These are phyloP conservation scores for Physeter macrocephalus DNA, from an alignment of 2,113 vertebrate species.

Conservation along the genomic window DNA sequence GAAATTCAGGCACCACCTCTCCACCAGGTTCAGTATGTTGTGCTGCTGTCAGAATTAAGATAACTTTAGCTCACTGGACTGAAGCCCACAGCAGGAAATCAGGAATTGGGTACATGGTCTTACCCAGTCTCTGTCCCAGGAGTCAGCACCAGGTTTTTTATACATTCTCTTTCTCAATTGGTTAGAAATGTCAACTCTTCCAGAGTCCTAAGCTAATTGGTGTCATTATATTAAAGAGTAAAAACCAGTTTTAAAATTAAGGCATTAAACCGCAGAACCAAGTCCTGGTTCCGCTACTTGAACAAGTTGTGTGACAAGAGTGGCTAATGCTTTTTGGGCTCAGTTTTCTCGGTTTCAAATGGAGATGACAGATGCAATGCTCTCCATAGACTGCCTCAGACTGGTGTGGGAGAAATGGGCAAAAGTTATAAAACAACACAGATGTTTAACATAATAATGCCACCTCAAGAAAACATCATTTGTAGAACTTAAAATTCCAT, in stretches of 20 bases:
- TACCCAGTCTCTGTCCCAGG: not conserved
- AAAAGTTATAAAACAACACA: not conserved
- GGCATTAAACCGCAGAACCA: not conserved
- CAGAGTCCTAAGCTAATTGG: not conserved
- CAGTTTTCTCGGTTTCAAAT: not conserved
- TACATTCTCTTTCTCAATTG: not conserved
- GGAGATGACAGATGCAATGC: not conserved
- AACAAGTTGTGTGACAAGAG: not conserved
- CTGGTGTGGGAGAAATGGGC: not conserved
- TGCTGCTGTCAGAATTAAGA: not conserved
- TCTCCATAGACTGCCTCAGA: not conserved
- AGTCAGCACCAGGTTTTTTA: not conserved
- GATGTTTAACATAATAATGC: not conserved
- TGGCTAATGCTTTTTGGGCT: not conserved
- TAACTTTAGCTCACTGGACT: not conserved
- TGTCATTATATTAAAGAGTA: not conserved
- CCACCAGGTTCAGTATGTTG: not conserved
- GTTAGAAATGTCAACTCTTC: not conserved
- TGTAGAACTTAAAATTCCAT: not conserved
- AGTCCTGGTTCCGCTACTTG: not conserved
- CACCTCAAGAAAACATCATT: not conserved
- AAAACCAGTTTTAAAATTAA: not conserved
- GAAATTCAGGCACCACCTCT: not conserved
- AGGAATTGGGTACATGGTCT: not conserved
- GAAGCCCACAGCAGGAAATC: not conserved